Conservation (phyloP, 2,888 invertebrate species). For the Athetis lepigone region DNA sequence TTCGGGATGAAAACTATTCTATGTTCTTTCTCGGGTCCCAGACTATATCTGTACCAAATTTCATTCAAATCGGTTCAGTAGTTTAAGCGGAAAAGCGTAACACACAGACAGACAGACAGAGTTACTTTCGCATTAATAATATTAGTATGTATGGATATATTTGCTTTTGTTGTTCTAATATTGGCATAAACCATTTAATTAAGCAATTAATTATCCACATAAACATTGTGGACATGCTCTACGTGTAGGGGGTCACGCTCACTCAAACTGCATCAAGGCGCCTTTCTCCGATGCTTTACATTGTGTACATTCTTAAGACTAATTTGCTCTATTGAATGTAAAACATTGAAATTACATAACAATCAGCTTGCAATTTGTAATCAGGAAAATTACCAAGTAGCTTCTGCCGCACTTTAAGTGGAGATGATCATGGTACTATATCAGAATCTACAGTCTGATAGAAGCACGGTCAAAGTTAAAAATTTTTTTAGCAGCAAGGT, state of each 20-base stretch:
- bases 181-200: neutral
- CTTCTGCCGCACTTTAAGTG: no score
- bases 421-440: neutral
- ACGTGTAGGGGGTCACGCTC: constrained; percentile 9
- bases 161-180: neutral
- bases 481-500: neutral
- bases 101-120: no score
- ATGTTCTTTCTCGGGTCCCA: no score
- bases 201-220: constrained; percentile 20
- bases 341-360: constrained; percentile 11
- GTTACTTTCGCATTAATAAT: no score
- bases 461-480: no score
- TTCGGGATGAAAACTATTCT: no score
- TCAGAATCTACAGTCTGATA: no score
- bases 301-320: constrained; percentile 20
- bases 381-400: neutral
- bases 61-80: no score
- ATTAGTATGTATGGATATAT: no score
- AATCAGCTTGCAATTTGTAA: neutral
- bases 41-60: no score
- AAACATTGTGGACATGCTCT: neutral
- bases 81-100: no score
- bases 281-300: constrained; percentile 4
- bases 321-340: constrained; percentile 24
- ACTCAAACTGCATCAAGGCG: constrained; percentile 15